phyloP scores from a whole-genome alignment of 2,797 vertebrate genomes.

The Girardinus metallicus region DNA sequence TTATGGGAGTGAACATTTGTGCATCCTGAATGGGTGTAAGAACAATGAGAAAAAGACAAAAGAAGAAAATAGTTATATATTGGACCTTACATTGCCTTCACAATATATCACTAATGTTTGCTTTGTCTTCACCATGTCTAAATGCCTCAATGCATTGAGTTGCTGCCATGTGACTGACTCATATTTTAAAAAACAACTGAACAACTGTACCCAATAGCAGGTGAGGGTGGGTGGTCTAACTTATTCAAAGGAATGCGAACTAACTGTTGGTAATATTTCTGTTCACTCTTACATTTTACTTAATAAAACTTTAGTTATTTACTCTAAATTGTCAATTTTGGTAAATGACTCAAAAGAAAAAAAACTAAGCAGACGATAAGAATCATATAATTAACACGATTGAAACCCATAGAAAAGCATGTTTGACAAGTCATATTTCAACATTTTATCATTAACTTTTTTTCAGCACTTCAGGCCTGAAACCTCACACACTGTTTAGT shows the following conservation, averaged over 20 bases:
- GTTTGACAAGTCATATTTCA: neutral
- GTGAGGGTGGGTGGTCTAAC: neutral
- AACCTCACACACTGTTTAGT: constrained; percentile 2
- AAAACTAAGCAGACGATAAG: neutral
- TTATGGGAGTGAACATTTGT: no score
- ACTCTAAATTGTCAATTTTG: neutral
- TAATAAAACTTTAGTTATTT: neutral
- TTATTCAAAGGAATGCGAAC: neutral
- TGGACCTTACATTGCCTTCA: neutral
- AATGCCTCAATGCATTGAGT: neutral
- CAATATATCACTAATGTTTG: neutral
- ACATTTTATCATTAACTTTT: neutral
- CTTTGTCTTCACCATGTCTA: neutral
- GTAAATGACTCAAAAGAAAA: neutral
- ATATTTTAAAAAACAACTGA: neutral
- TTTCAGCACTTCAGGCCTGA: neutral
- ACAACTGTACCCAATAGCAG: neutral
- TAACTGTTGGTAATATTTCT: neutral
- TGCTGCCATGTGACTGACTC: neutral
- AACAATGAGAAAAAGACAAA: neutral
- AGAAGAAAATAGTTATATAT: neutral
- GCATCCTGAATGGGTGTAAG: neutral
- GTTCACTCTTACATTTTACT: neutral
- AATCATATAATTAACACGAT: neutral
- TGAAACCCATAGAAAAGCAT: neutral